phyloP scores from a whole-genome alignment of 2,113 vertebrate species.

The Campylomormyrus tamandua region DNA sequence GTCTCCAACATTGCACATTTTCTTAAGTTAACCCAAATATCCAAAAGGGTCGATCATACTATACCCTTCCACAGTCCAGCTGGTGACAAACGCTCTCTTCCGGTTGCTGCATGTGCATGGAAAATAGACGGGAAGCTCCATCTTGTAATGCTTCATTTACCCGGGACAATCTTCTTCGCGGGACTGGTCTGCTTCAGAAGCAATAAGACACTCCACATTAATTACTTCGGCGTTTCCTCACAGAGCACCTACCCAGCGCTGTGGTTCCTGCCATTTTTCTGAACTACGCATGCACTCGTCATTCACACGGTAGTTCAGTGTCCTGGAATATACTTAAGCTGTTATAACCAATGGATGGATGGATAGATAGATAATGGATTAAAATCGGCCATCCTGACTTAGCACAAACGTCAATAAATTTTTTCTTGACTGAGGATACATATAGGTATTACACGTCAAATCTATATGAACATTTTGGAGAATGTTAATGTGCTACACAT shows the following conservation, averaged over 20 bases:
- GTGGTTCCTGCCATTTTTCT: neutral
- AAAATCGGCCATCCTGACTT: neutral
- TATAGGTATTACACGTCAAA: neutral
- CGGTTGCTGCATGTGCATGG: slow-evolving; percentile 47
- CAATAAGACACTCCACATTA: slow-evolving; percentile 78
- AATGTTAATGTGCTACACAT: neutral
- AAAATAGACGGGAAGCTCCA: slow-evolving; percentile 63
- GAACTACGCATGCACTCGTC: neutral
- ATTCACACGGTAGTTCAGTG: neutral
- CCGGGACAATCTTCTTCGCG: slow-evolving; percentile 62
- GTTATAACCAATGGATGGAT: neutral
- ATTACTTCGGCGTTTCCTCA: slow-evolving; percentile 58
- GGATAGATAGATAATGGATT: neutral
- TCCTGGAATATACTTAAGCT: neutral
- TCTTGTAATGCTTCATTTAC: slow-evolving; percentile 63
- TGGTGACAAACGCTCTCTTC: slow-evolving; percentile 50
- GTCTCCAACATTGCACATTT: neutral
- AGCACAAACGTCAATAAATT: neutral
- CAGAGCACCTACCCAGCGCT: slow-evolving; percentile 36
- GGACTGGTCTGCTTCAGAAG: slow-evolving; percentile 73
- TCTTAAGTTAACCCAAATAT: neutral
- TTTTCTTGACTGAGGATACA: neutral
- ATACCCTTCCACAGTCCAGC: slow-evolving; percentile 32
- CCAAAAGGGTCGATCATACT: slow-evolving; percentile 4
- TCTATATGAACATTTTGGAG: neutral